A percentile compares a stretch with the other conserved stretches of the same genome.
Evolutionary conservation across 2,113 vertebrate genomes (phyloP).

Genomic region (Ceyx melanurus): DNA sequence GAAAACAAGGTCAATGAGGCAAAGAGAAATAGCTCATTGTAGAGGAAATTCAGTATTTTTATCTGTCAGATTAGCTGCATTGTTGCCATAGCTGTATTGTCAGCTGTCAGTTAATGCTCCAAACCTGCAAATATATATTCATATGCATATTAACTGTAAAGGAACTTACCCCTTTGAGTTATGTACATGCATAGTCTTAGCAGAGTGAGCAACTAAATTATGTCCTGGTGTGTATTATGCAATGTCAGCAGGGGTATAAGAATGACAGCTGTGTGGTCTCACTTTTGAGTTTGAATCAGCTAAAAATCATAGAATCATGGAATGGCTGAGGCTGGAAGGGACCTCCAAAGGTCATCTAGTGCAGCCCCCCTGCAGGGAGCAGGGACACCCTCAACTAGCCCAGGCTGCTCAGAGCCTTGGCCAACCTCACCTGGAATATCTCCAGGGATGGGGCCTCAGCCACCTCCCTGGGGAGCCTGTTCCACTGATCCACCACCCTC

Average conservation of each 20-base stretch:
- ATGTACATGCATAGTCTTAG: not conserved
- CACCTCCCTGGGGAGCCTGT: too few species aligned
- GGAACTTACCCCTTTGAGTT: not conserved
- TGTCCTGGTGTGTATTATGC: not conserved
- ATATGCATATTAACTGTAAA: not conserved
- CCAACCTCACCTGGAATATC: too few species aligned
- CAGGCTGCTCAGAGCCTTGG: too few species aligned
- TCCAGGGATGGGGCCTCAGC: too few species aligned
- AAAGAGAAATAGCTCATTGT: not conserved
- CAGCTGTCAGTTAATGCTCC: not conserved
- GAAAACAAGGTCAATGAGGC: slow-evolving; percentile 7
- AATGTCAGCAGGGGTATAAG: not conserved
- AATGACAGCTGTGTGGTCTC: not conserved
- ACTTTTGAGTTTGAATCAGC: not conserved
- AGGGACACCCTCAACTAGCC: too few species aligned
- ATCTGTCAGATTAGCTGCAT: not conserved
- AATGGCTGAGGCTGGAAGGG: too few species aligned
- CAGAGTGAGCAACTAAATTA: not conserved
- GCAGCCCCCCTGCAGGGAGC: too few species aligned
- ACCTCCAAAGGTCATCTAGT: too few species aligned
- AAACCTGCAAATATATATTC: not conserved
- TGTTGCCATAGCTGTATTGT: not conserved
- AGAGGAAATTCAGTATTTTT: not conserved
- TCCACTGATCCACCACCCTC: too few species aligned
- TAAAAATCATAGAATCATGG: not conserved